Evolutionary conservation across 2,888 invertebrate genomes (phyloP).

Genomic region (Cepaea hortensis): DNA sequence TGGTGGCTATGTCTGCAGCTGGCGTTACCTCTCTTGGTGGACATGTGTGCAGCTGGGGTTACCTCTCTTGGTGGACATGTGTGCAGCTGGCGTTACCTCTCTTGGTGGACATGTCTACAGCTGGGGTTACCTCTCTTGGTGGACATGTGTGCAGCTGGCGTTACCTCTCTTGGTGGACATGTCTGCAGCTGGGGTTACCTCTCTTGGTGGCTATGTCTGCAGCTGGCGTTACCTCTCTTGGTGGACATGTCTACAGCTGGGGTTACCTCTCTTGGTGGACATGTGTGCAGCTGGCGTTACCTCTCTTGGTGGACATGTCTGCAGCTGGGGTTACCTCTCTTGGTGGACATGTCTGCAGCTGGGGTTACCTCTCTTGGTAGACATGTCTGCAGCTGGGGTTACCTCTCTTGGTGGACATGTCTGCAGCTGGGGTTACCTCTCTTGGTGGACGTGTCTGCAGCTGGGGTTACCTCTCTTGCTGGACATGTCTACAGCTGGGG

Average conservation of each 20-base stretch:
- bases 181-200: slow-evolving; percentile 64
- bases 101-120: slow-evolving; percentile 69
- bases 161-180: slow-evolving; percentile 71
- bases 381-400: slow-evolving; percentile 66
- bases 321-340: slow-evolving; percentile 64
- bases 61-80: slow-evolving; percentile 71
- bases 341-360: slow-evolving; percentile 70
- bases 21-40: slow-evolving; percentile 71
- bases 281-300: slow-evolving; percentile 65
- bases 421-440: slow-evolving; percentile 64
- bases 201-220: slow-evolving; percentile 69
- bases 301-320: slow-evolving; percentile 70
- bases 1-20: slow-evolving; percentile 70
- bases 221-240: slow-evolving; percentile 67
- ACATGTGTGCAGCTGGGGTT: slow-evolving; percentile 67
- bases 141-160: slow-evolving; percentile 68
- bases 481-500: slow-evolving; percentile 67
- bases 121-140: slow-evolving; percentile 70
- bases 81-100: slow-evolving; percentile 65
- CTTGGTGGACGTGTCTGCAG: slow-evolving; percentile 69
- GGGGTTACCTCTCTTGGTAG: slow-evolving; percentile 70
- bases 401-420: slow-evolving; percentile 71
- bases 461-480: slow-evolving; percentile 69
- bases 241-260: slow-evolving; percentile 68
- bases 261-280: slow-evolving; percentile 72